Evolutionary conservation across 2,888 invertebrate species (phyloP), one percentile per base, ranked within the genome.

Genomic region (Lobophora halterata): DNA sequence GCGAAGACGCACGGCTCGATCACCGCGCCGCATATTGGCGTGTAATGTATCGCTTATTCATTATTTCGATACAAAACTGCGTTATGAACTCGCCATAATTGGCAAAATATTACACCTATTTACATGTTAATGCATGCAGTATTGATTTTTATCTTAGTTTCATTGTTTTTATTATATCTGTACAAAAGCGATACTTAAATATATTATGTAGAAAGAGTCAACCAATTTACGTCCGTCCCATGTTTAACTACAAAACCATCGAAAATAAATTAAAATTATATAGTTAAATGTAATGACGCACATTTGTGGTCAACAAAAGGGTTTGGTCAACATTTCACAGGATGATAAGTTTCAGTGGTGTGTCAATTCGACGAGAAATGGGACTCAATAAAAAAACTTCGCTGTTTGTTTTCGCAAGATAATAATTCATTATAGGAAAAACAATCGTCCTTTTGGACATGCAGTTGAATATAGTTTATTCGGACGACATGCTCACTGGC

Each of bases 1-100:
- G 20, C 23, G 28, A 16, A 11, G 26, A 23, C 14, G 3, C 14
- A 5, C 14, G 14, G 14, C 14, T 3, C 5, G 14, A 14, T 5
- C 14, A n/a, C n/a, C n/a, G 5, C 37, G 26, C 33, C 11, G 18
- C 35, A 18, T 27, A 32, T 33, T 40, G 27, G 33, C 37, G 35
- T 25, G 13, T 32, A 21, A 39, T 41, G 41, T 38, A 48, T 38
- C 5, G 38, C 14, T 40, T 26, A 33, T 45, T 35, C 42, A 41
- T 48, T 36, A 50, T 37, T 35, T 20, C 29, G 31, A 37, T 25
- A 18, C 31, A 35, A 32, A 32, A 40, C 45, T 31, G 26, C 27
- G 23, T 28, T 40, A 40, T 11, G 32, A 26, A 13, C 29, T 42
- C 20, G 28, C 19, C 39, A 41, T 26, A 5, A 17, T 2, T 19